Evolutionary conservation across 2,888 invertebrate species (phyloP).

Genomic region (Cephonodes hylas): DNA sequence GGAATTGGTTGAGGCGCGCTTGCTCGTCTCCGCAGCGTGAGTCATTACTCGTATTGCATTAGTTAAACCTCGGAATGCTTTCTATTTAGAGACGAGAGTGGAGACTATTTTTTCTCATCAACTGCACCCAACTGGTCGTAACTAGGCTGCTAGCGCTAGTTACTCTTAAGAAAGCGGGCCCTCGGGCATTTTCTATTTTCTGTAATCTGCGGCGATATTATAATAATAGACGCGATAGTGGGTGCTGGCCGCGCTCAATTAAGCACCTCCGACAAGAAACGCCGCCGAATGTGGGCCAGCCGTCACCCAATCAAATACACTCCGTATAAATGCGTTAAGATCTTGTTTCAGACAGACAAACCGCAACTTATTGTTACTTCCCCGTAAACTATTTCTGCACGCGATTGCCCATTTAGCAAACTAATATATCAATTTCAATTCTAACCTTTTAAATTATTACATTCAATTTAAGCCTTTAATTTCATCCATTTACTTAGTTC

Average conservation of each 20-base stretch:
- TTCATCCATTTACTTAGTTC: not conserved
- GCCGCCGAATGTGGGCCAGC: slow-evolving; percentile 45
- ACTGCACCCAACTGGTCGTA: slow-evolving; percentile 24
- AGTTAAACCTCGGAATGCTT: slow-evolving; percentile 9
- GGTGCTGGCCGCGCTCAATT: slow-evolving; percentile 63
- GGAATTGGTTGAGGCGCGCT: not conserved
- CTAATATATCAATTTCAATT: not conserved
- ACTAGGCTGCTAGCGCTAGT: slow-evolving; percentile 48
- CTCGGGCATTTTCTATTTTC: slow-evolving; percentile 74
- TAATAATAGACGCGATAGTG: slow-evolving; percentile 61
- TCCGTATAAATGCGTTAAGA: slow-evolving; percentile 24
- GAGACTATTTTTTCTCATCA: slow-evolving; percentile 13
- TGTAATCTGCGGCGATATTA: slow-evolving; percentile 69
- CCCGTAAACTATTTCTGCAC: not conserved
- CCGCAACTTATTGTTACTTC: no score
- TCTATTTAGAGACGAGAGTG: slow-evolving; percentile 13
- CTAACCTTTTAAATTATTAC: slow-evolving; percentile 2
- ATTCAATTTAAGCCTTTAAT: slow-evolving; percentile 16
- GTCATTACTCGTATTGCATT: slow-evolving; percentile 13
- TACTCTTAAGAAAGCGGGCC: slow-evolving; percentile 68
- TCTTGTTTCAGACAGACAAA: slow-evolving; percentile 7
- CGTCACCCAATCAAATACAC: slow-evolving; percentile 48
- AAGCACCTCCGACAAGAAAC: slow-evolving; percentile 48
- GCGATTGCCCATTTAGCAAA: slow-evolving; percentile 1
- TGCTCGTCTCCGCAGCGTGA: not conserved